These are phyloP conservation scores for Leptoclinus maculatus DNA, from an alignment of 2,797 vertebrate species.

Conservation along the genomic window DNA sequence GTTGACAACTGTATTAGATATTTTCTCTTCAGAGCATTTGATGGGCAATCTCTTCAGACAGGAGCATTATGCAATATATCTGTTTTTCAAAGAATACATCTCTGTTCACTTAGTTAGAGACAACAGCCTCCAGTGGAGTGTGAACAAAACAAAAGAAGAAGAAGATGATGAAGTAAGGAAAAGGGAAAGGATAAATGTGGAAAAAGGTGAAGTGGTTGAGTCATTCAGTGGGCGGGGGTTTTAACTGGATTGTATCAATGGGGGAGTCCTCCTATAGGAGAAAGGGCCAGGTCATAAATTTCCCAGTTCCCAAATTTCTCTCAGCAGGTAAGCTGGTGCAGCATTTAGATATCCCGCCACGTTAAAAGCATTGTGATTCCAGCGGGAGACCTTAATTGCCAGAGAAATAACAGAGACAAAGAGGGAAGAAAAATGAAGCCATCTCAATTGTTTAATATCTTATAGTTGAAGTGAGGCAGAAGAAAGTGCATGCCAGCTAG, in stretches of 20 bases:
- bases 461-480: slow-evolving; percentile 19
- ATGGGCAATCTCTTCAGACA: background rate
- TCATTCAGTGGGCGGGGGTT: slow-evolving; percentile 44
- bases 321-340: slow-evolving; percentile 81
- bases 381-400: slow-evolving; percentile 75
- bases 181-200: slow-evolving; percentile 14
- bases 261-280: slow-evolving; percentile 63
- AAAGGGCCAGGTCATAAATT: slow-evolving; percentile 80
- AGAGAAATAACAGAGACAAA: slow-evolving; percentile 64
- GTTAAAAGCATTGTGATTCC: slow-evolving; percentile 86
- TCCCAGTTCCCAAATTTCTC: slow-evolving; percentile 79
- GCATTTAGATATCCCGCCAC: slow-evolving; percentile 81
- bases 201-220: slow-evolving; percentile 48
- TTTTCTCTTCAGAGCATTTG: background rate
- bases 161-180: slow-evolving; percentile 5
- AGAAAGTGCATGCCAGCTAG: background rate
- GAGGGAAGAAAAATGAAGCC: slow-evolving; percentile 47
- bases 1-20: background rate
- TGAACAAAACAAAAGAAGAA: slow-evolving; percentile 31
- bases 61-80: slow-evolving; percentile 10
- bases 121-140: slow-evolving; percentile 14
- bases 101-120: slow-evolving; percentile 24
- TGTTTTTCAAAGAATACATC: slow-evolving; percentile 21
- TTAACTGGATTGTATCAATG: slow-evolving; percentile 52
- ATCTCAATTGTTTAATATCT: slow-evolving; percentile 53